phyloP scores from a whole-genome alignment of 2,888 invertebrate genomes.

The Linnaemya tessellans region DNA sequence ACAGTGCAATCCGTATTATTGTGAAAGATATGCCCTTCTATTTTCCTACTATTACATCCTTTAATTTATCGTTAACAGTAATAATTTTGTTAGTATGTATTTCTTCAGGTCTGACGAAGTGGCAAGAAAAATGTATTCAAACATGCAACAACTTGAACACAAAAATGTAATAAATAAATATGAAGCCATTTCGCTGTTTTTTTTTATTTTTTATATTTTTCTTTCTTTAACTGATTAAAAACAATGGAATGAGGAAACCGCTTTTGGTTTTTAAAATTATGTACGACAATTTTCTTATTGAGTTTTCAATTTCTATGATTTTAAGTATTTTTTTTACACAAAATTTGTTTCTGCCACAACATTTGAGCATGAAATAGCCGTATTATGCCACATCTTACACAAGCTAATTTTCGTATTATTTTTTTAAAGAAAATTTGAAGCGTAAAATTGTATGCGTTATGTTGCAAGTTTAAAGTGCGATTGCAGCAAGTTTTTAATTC shows the following conservation, averaged over 20 bases:
- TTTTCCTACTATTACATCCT: not conserved
- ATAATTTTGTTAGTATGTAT: conserved; percentile 27
- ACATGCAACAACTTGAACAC: conserved; percentile 23
- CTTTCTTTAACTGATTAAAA: not conserved
- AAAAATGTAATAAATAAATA: not conserved
- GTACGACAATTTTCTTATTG: not conserved
- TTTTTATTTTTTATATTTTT: not conserved
- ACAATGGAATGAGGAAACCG: not conserved
- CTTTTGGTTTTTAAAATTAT: not conserved
- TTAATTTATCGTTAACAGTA: conserved; percentile 1
- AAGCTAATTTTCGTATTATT: not conserved
- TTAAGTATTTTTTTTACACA: not conserved
- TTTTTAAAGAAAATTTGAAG: not conserved
- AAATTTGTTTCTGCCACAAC: not conserved
- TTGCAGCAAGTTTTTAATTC: conserved; percentile 22
- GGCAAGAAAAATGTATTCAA: not conserved
- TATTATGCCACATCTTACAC: conserved; percentile 28
- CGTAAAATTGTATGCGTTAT: not conserved
- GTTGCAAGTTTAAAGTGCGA: conserved; percentile 35
- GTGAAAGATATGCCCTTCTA: not conserved
- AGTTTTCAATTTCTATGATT: not conserved
- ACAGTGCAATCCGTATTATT: not conserved
- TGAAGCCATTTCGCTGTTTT: not conserved
- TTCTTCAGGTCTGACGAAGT: not conserved
- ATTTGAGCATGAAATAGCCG: not conserved